These are phyloP conservation scores for Hirudo medicinalis DNA, from an alignment of 1,140 invertebrate species.

Conservation along the genomic window DNA sequence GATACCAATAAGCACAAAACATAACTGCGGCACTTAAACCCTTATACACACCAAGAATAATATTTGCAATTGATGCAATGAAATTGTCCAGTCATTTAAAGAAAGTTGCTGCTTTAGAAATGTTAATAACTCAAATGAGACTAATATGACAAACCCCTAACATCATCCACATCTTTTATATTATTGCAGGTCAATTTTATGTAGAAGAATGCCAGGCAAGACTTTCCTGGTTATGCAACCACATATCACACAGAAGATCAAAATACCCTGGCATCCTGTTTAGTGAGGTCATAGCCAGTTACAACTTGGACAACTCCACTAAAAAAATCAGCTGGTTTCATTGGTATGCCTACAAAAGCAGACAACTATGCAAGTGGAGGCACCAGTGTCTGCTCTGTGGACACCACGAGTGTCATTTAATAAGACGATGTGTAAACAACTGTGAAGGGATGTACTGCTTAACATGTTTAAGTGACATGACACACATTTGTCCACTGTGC, in stretches of 20 bases:
- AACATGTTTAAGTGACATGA: neutral
- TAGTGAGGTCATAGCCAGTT: neutral
- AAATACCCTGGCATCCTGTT: neutral
- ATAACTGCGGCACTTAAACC: no score
- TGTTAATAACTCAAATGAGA: no score
- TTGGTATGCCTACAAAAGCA: neutral
- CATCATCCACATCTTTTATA: no score
- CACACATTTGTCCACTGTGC: neutral
- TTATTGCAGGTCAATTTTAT: neutral
- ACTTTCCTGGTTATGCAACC: neutral
- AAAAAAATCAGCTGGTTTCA: neutral
- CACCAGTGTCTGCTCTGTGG: neutral
- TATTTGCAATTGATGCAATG: no score
- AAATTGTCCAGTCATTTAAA: no score
- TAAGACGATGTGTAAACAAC: neutral
- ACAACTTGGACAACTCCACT: neutral
- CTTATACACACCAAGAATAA: no score
- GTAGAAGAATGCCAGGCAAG: neutral
- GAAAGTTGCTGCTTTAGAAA: no score
- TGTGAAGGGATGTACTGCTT: neutral
- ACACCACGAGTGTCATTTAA: neutral
- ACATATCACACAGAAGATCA: neutral
- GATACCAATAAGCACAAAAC: no score
- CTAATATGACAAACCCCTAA: no score
- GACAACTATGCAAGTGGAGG: neutral